A percentile compares a stretch with the other conserved stretches of the same genome.
Evolutionary conservation across 2,113 vertebrate species (phyloP).

Genomic region (Patagioenas fasciata): DNA sequence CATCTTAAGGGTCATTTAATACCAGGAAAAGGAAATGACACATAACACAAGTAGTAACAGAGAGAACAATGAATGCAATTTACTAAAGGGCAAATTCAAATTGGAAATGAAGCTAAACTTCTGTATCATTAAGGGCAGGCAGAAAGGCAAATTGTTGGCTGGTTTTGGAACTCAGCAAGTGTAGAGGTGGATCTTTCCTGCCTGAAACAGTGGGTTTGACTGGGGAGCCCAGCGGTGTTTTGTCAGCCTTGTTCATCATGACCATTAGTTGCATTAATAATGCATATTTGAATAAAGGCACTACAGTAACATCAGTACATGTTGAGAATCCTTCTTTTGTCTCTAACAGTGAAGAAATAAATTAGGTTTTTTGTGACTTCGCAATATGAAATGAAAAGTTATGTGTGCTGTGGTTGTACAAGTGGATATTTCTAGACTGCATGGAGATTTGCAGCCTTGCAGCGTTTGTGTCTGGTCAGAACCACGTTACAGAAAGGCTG

Average conservation of each 20-base stretch:
- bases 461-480: neutral
- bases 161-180: neutral
- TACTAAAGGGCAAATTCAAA: slow-evolving; percentile 59
- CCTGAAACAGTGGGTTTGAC: neutral
- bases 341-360: neutral
- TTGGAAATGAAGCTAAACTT: slow-evolving; percentile 50
- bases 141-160: slow-evolving; percentile 3
- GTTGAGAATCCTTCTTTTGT: neutral
- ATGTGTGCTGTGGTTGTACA: neutral
- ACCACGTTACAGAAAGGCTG: neutral
- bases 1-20: slow-evolving; percentile 53
- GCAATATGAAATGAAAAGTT: neutral
- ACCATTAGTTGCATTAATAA: neutral
- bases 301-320: neutral
- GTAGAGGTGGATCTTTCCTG: neutral
- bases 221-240: fast-evolving
- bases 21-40: slow-evolving; percentile 36
- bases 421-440: neutral
- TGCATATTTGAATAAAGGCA: neutral
- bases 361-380: neutral
- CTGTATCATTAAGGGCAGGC: neutral
- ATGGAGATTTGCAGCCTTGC: neutral
- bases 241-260: neutral
- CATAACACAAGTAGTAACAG: slow-evolving; percentile 17
- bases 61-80: slow-evolving; percentile 37